A percentile compares a stretch with the other conserved stretches of the same genome.
Conservation (phyloP, 1,140 invertebrate genomes). For the Drosophila bipectinata region DNA sequence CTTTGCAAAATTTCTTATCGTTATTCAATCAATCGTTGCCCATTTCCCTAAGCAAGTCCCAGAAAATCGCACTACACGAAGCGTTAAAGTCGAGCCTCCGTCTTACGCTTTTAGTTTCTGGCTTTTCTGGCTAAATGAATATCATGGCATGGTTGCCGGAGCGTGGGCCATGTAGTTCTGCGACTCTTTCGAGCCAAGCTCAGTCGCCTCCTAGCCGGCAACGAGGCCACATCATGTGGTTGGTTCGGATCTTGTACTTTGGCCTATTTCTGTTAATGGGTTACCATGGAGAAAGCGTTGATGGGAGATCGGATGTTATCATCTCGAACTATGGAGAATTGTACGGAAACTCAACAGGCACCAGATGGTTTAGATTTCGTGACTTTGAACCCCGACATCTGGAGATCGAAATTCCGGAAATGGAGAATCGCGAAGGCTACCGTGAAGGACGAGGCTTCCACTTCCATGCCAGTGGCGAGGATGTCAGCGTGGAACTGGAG, state of each 20-base stretch:
- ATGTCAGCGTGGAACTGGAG: constrained; percentile 74
- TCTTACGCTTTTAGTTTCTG: constrained; percentile 5
- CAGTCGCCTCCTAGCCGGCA: constrained; percentile 33
- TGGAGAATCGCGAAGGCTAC: not conserved
- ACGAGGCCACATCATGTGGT: constrained; percentile 50
- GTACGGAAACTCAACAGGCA: constrained; percentile 44
- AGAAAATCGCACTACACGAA: constrained; percentile 3
- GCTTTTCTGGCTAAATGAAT: constrained; percentile 61
- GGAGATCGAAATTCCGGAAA: not conserved
- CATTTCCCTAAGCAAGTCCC: constrained; percentile 14
- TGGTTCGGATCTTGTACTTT: constrained; percentile 31
- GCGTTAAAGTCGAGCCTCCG: constrained; percentile 25
- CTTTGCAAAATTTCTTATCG: constrained; percentile 25
- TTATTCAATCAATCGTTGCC: constrained; percentile 39
- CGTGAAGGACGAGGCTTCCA: constrained; percentile 71
- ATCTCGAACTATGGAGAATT: constrained; percentile 29
- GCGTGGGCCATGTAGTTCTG: constrained; percentile 62
- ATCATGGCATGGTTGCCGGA: constrained; percentile 60
- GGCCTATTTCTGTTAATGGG: constrained; percentile 27
- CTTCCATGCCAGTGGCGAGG: constrained; percentile 65
- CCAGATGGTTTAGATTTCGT: constrained; percentile 58
- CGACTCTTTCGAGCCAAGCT: not conserved
- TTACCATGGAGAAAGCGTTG: constrained; percentile 20
- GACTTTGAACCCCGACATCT: constrained; percentile 68
- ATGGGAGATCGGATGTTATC: not conserved